Percentiles rank a stretch among this genome's conserved stretches.
phyloP scores from a whole-genome alignment of 2,113 vertebrate genomes.

The Apus apus region DNA sequence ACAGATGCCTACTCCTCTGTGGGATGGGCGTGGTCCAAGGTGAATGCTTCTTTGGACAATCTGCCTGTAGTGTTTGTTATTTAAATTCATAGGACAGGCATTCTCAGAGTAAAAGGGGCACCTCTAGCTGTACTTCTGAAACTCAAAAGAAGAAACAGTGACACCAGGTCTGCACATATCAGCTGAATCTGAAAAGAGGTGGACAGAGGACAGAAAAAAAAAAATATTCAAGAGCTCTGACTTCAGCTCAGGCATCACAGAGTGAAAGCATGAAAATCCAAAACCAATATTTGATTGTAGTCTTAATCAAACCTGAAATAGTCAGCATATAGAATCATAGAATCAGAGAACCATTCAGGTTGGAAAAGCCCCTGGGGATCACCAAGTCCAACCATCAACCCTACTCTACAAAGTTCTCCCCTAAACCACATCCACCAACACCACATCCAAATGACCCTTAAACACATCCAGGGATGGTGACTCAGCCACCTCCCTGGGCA shows the following conservation, averaged over 20 bases:
- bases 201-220: not conserved
- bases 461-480: too few species aligned
- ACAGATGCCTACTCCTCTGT: not conserved
- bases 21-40: constrained; percentile 37
- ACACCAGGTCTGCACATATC: not conserved
- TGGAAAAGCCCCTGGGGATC: too few species aligned
- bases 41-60: not conserved
- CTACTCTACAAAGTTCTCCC: too few species aligned
- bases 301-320: not conserved
- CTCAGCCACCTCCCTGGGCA: too few species aligned
- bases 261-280: not conserved
- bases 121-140: constrained; percentile 21
- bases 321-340: not conserved
- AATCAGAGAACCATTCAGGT: too few species aligned
- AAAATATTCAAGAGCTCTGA: not conserved
- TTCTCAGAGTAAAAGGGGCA: not conserved
- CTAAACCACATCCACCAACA: too few species aligned
- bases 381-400: too few species aligned
- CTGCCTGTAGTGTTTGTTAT: not conserved
- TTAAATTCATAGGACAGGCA: constrained; percentile 2
- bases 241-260: not conserved
- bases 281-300: not conserved
- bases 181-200: not conserved
- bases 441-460: too few species aligned
- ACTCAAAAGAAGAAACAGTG: not conserved